A percentile compares a stretch with the other conserved stretches of the same genome.
These are phyloP conservation scores for Atractosteus spatula DNA, from an alignment of 2,113 vertebrate genomes.

Conservation along the genomic window DNA sequence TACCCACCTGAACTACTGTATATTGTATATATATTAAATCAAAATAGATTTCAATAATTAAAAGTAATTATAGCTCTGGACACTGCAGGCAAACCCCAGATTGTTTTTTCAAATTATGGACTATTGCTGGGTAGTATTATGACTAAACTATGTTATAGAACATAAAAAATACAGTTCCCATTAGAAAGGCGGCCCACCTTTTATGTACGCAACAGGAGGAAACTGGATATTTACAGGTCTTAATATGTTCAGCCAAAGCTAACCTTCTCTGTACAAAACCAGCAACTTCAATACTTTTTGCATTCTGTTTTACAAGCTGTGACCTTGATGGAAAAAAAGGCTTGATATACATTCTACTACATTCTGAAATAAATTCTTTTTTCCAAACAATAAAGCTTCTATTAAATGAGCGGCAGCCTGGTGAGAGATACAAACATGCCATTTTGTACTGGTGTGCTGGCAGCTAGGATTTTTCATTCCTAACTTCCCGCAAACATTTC, in stretches of 20 bases:
- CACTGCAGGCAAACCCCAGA: no score
- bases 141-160: no score
- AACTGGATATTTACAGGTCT: neutral
- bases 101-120: no score
- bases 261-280: neutral
- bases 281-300: neutral
- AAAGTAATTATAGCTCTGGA: no score
- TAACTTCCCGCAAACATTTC: slow-evolving; percentile 22
- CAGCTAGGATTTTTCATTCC: slow-evolving; percentile 11
- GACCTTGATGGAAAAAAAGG: neutral
- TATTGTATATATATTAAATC: no score
- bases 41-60: no score
- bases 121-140: no score
- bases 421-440: slow-evolving; percentile 5
- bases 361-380: neutral
- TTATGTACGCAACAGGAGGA: no score
- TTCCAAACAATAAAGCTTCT: neutral
- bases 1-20: no score
- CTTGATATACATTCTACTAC: neutral
- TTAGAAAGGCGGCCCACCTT: no score
- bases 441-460: neutral
- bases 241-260: neutral
- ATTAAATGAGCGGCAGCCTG: neutral
- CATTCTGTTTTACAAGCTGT: neutral
- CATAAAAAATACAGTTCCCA: no score